Conservation (phyloP, 2,797 vertebrate genomes). For the Bradypodion ventrale region DNA sequence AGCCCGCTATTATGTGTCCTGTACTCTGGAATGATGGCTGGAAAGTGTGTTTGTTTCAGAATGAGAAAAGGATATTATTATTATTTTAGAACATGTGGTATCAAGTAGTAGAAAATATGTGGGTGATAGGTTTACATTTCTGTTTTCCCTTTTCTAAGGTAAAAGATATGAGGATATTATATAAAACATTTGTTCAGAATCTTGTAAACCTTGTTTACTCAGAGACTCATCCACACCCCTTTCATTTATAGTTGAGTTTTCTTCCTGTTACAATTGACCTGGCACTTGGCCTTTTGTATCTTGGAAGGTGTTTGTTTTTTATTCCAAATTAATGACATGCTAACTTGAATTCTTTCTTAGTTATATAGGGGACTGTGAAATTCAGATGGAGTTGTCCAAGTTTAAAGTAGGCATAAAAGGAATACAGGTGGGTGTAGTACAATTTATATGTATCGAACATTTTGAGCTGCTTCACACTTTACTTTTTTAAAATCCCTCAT, state of each 20-base stretch:
- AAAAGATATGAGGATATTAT: neutral
- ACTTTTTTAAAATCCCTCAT: rapidly evolving
- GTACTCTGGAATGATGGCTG: no score
- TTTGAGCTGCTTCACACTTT: neutral
- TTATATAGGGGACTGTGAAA: conserved; percentile 89
- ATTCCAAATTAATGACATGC: neutral
- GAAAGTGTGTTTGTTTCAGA: no score
- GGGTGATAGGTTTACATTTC: neutral
- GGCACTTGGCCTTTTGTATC: neutral
- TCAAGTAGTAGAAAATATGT: neutral
- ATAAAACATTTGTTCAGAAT: neutral
- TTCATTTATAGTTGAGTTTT: neutral
- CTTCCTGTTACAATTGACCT: neutral
- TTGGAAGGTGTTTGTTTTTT: neutral
- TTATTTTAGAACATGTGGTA: neutral
- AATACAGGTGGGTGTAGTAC: conserved; percentile 79
- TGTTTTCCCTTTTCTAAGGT: neutral
- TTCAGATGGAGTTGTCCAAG: conserved; percentile 85
- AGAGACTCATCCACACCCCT: neutral
- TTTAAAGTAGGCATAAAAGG: conserved; percentile 89
- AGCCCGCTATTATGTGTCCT: no score
- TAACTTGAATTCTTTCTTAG: conserved; percentile 70
- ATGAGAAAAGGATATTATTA: neutral
- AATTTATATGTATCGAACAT: neutral
- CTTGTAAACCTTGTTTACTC: neutral